Conservation (phyloP, 1,140 invertebrate genomes). For the Gryon sp. region DNA sequence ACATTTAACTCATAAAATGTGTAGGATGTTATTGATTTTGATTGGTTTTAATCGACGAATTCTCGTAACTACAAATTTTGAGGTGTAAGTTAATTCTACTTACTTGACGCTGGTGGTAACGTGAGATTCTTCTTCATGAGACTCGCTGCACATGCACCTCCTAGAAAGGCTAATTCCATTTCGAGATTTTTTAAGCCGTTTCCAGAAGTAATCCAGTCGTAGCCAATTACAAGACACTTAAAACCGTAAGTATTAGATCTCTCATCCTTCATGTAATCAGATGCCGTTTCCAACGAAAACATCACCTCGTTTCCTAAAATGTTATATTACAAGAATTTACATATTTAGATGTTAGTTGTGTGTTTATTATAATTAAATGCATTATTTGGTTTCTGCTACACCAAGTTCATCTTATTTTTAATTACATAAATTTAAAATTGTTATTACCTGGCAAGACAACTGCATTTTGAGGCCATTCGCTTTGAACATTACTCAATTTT, state of each 20-base stretch:
- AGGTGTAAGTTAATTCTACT: conserved; percentile 61
- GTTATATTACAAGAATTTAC: conserved; percentile 10
- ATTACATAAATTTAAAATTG: background rate
- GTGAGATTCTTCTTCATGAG: conserved; percentile 92
- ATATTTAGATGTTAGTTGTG: conserved; percentile 9
- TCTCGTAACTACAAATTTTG: conserved; percentile 14
- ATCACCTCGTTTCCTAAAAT: conserved; percentile 92
- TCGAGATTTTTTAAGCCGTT: conserved; percentile 89
- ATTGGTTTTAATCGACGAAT: conserved; percentile 27
- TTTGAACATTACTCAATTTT: conserved; percentile 83
- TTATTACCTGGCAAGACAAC: conserved; percentile 89
- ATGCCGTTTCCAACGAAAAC: conserved; percentile 96
- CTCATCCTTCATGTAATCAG: conserved; percentile 96
- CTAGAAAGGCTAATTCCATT: conserved; percentile 93
- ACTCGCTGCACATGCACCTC: conserved; percentile 93
- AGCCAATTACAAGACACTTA: conserved; percentile 94
- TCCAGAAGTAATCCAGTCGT: conserved; percentile 87
- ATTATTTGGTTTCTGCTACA: too few relatives aligned
- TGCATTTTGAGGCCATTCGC: conserved; percentile 93
- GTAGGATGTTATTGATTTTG: background rate
- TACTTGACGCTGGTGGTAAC: conserved; percentile 84
- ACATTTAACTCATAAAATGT: background rate
- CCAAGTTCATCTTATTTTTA: too few relatives aligned
- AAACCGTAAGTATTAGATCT: conserved; percentile 92
- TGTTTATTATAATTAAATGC: background rate